These are phyloP conservation scores for Rhamphomyia laevipes DNA, from an alignment of 2,888 invertebrate genomes.

Conservation along the genomic window DNA sequence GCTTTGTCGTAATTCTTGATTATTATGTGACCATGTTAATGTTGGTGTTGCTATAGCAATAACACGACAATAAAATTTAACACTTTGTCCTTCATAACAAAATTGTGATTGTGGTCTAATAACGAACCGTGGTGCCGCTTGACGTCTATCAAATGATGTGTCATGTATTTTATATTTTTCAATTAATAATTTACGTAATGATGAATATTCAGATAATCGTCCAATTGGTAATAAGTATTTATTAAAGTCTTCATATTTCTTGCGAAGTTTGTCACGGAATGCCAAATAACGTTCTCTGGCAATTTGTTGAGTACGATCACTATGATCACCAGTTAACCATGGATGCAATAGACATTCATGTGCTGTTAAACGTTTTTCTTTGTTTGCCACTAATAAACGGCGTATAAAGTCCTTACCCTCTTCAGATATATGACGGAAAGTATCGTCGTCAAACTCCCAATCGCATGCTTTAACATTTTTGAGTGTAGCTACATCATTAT, in stretches of 20 bases:
- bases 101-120: slow-evolving; percentile 92
- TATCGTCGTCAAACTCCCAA: slow-evolving; percentile 97
- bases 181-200: slow-evolving; percentile 85
- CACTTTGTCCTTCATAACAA: slow-evolving; percentile 94
- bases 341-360: slow-evolving; percentile 93
- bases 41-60: slow-evolving; percentile 91
- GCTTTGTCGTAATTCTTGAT: slow-evolving; percentile 85
- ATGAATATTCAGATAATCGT: slow-evolving; percentile 92
- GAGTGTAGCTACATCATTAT: slow-evolving; percentile 94
- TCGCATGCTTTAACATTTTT: slow-evolving; percentile 98
- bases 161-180: slow-evolving; percentile 97
- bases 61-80: slow-evolving; percentile 93
- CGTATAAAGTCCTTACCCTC: slow-evolving; percentile 98
- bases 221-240: slow-evolving; percentile 90
- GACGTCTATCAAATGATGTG: slow-evolving; percentile 89
- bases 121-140: slow-evolving; percentile 97
- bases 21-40: slow-evolving; percentile 91
- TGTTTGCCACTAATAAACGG: slow-evolving; percentile 79
- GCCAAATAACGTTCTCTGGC: slow-evolving; percentile 73
- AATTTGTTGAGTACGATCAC: slow-evolving; percentile 62
- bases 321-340: slow-evolving; percentile 87
- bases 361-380: slow-evolving; percentile 96
- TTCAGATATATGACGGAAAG: slow-evolving; percentile 87
- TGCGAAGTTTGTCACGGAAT: slow-evolving; percentile 77
- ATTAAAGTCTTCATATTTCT: slow-evolving; percentile 67